Percentiles rank a stretch among this genome's conserved stretches.
Evolutionary conservation across 2,797 vertebrate species (phyloP).

Genomic region (Cottoperca gobio): DNA sequence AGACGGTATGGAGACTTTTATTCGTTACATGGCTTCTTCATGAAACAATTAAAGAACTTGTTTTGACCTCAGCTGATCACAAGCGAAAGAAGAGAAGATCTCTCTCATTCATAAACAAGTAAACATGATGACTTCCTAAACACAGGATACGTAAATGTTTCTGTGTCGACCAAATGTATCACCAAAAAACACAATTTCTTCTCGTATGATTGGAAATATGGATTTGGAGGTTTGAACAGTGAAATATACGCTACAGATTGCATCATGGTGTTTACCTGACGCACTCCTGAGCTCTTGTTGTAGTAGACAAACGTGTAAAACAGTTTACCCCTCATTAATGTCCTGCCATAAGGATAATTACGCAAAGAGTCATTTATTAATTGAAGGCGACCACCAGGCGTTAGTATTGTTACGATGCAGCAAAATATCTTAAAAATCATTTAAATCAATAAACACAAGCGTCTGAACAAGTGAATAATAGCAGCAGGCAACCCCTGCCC

Average conservation of each 20-base stretch:
- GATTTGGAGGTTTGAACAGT: background rate
- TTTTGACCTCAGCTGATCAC: background rate
- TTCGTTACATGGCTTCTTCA: background rate
- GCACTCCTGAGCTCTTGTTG: background rate
- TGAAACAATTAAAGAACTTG: background rate
- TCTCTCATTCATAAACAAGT: too few relatives aligned
- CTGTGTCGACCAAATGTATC: background rate
- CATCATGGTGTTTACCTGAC: constrained; percentile 4
- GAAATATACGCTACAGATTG: background rate
- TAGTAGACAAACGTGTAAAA: constrained; percentile 19
- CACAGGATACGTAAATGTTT: background rate
- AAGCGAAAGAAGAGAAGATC: too few relatives aligned
- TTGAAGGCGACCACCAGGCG: constrained; percentile 31
- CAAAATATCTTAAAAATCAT: constrained; percentile 46
- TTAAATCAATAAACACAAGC: constrained; percentile 36
- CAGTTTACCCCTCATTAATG: constrained; percentile 8
- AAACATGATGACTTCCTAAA: background rate
- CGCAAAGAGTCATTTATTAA: constrained; percentile 26
- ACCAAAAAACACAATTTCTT: too few relatives aligned
- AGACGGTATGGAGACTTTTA: background rate
- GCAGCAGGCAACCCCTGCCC: constrained; percentile 37
- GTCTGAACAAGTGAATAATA: constrained; percentile 51
- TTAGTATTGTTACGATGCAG: constrained; percentile 19
- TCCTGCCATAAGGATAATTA: constrained; percentile 17
- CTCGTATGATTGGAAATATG: background rate